Base-by-base conservation (phyloP, 2,113 vertebrate species). In the Aix galericulata region DNA sequence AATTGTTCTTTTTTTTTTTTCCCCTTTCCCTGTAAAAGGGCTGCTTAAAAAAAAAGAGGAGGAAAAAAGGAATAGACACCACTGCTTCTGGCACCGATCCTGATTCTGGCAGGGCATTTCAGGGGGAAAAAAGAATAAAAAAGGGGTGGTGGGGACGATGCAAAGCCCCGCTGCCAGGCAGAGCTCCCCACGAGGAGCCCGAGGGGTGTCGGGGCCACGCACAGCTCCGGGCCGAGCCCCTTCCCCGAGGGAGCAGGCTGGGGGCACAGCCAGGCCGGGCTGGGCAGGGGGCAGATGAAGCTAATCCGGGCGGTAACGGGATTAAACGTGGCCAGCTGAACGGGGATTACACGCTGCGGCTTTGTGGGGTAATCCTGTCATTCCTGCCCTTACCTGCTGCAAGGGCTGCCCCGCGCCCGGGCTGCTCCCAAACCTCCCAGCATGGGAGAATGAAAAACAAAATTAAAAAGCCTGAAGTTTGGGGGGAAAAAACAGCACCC, bases 351-450 rank as follows among this genome's bases (percentile, higher is more conserved):
- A 88, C 64, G 25, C 88, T 75, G 82, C 63, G 82, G 74, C 56
- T 95, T 44, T 81, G 78, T 72, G 52, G 75, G 26, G 76, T 90
- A 95, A 97, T 95, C 88, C 91, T 92, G 91, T 94, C 94, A 96
- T 94, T 90, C 84, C 64, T 96, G 88, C 73, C 94, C 91, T 87
- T 88, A 81, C 74, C 66, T 44, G 72, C 69, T 93, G 76, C 5
- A 8, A 66, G 20, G 82, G 34, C 76, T 1, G 3, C 60, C 76
- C 50, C 52, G 58, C 42, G 27, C 44, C 42, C 6, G 11, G 7
- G 25, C 34, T 8, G 29, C 8, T 6, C 13, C 52, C 50, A 29
- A 22, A 7, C 18, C 69, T 44, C 23, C 15, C 0, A 0, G 75
- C 62, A 67, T 20, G 11, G 40, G 18, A 44, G 64, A 44, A 67